Evolutionary conservation across 2,113 vertebrate genomes (phyloP), one percentile per base, ranked within the genome.

Genomic region (Xiphophorus hellerii): DNA sequence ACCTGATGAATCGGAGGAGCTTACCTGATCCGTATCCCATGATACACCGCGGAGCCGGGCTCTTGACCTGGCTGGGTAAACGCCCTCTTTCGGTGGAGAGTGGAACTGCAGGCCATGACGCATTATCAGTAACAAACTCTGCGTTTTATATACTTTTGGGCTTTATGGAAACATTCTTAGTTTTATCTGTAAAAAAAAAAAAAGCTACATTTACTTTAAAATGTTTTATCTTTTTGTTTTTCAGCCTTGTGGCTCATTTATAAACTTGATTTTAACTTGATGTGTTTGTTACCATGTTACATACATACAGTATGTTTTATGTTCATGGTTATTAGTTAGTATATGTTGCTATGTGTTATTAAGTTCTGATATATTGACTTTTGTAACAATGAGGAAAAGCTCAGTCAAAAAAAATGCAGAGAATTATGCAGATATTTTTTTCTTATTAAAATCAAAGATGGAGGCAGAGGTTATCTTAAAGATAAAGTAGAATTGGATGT

Each of bases 11-110:
- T n/a, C 69, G 6, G 67, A 84, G 80, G 35, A 75, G 86, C 77
- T 93, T 93, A 94, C 92, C 91, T 94, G 92, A 87, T 91, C 87
- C 68, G 37, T 71, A 88, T 89, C 92, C 93, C 93, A 91, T 20
- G 71, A 91, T 92, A 42, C 93, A 90, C 75, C 9, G 94, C 92
- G 87, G 80, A 79, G 62, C 44, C 33, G 62, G 33, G 27, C 67
- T 13, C 42, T 10, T 71, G 73, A 74, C 48, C 73, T 70, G 73
- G 5, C 42, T 17, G 37, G 42, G 76, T 80, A 25, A 25, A 63
- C 48, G 83, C 88, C 85, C 63, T 62, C 90, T 79, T 63, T 82
- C 84, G 70, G 75, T 33, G 28, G 37, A 9, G 20, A 58, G 31
- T 66, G 1, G 79, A 87, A 78, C 73, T 77, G 68, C 62, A 71